Evolutionary conservation across 35 echinoderm and acorn worm genomes (phyloP).

Genomic region (Lytechinus variegatus): DNA sequence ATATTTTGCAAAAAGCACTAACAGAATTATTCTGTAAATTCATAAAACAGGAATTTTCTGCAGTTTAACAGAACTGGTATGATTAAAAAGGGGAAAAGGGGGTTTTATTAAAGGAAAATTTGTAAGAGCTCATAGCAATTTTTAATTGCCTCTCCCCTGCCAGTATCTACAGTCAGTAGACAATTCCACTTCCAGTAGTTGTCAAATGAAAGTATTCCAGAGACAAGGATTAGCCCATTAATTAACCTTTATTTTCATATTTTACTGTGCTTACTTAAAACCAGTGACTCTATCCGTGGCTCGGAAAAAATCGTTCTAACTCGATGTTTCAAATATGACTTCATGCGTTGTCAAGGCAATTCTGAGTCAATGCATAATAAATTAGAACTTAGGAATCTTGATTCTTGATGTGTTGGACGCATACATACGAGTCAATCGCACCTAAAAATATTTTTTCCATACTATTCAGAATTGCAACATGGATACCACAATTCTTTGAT

Average conservation of each 20-base stretch:
- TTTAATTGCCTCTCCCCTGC: not conserved
- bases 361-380: not conserved
- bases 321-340: not conserved
- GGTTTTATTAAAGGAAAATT: no score
- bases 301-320: not conserved
- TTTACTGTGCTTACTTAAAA: not conserved
- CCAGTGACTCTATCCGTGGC: not conserved
- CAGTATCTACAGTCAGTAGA: not conserved
- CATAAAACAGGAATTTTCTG: no score
- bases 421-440: not conserved
- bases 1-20: no score
- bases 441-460: not conserved
- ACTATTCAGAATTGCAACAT: not conserved
- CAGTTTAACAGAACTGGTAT: no score
- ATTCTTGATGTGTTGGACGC: no score
- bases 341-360: not conserved
- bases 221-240: not conserved
- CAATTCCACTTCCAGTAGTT: not conserved
- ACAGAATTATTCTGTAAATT: no score
- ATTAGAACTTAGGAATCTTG: no score
- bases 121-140: no score
- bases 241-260: not conserved
- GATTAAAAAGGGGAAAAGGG: no score
- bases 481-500: not conserved
- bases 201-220: not conserved